Base-by-base conservation (phyloP, 2,888 invertebrate genomes). In the Ditula angustiorana region DNA sequence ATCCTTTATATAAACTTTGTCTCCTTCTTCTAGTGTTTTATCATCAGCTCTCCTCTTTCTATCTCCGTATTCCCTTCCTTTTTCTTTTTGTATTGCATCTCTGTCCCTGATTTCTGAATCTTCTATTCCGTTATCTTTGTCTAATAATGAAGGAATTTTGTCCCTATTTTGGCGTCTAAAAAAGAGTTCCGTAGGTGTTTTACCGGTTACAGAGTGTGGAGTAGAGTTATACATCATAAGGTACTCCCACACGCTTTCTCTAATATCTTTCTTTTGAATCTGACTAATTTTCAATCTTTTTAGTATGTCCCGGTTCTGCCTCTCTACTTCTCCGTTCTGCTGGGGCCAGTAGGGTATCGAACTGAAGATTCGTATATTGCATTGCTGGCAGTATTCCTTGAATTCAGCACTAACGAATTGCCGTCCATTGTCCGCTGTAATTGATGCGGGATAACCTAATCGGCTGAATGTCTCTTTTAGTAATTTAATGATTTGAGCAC, bases 1-100 rank as follows among this genome's bases (percentile, higher is more conserved):
- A 5, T 74, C 58, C 19, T 71, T 78, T 0, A 74, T 49, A 21
- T 75, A 75, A 0, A 75, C 75, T 11, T 74, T 74, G 2, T 76
- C 74, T 5, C 74, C 74, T 30, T 44, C 37, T 4, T 2, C 28
- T 11, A 75, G 3, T 10, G 61, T 57, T 0, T 2, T 2, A 7
- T 70, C 30, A 5, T 4, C 5, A 0, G 74, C 73, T 68, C 47
- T 59, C 30, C 72, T 68, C 49, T 70, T 73, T 21, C 56, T 46
- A 16, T 76, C 72, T 56, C 33, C 70, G 53, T 71, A 69, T n/a
- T 61, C 64, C 24, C 70, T 75, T 30, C 71, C 71, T 49, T 72
- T 72, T 46, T 70, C 71, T 50, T 74, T 74, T 59, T 66, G 47
- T 10, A 41, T 1, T 50, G 47, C 70, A 24, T 74, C 71, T 23